phyloP scores from a whole-genome alignment of 2,888 invertebrate genomes.

The Pristionchus arcanus region DNA sequence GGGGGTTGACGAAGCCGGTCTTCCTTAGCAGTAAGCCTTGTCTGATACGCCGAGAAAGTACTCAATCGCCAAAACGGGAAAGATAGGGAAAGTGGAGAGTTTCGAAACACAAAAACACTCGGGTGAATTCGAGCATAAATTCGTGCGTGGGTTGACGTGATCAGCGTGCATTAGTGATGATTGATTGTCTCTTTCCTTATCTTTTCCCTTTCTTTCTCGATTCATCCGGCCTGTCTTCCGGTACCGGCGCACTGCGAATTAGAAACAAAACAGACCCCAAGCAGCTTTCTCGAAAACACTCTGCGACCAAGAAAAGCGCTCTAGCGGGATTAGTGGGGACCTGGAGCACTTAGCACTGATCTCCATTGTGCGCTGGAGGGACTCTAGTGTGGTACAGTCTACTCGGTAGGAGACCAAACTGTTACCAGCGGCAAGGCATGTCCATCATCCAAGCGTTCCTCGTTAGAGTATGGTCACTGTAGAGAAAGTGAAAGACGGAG shows the following conservation, averaged over 20 bases:
- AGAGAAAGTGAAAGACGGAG: too few relatives aligned
- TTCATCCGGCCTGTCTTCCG: background rate
- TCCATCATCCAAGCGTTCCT: too few relatives aligned
- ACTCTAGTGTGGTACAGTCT: background rate
- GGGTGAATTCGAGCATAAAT: background rate
- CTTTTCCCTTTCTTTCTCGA: background rate
- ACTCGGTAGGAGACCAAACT: background rate
- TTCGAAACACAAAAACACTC: background rate
- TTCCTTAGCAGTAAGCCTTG: background rate
- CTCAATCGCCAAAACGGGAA: background rate
- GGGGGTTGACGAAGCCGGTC: too few relatives aligned
- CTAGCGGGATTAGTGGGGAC: background rate
- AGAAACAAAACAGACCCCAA: background rate
- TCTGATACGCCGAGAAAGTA: background rate
- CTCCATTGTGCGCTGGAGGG: background rate
- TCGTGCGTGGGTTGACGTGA: background rate
- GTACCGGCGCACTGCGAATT: background rate
- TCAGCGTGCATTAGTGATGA: background rate
- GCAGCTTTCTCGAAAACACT: background rate
- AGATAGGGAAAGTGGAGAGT: background rate
- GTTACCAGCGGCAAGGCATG: too few relatives aligned
- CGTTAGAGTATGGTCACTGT: too few relatives aligned
- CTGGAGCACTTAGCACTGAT: background rate
- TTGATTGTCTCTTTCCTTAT: background rate
- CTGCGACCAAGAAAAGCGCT: background rate